Evolutionary conservation across 2,797 vertebrate genomes (phyloP).

Genomic region (Muscicapa striata): DNA sequence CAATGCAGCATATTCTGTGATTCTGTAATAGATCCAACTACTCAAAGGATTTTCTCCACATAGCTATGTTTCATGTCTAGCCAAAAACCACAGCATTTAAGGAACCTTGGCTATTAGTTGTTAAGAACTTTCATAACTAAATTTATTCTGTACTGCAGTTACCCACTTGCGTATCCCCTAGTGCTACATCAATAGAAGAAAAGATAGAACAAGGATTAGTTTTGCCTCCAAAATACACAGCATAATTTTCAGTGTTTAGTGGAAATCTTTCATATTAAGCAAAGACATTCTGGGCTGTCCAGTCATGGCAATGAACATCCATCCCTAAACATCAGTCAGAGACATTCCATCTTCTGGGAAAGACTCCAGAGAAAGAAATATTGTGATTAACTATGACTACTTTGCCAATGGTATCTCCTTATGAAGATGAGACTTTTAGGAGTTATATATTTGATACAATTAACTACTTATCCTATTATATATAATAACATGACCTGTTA

Average conservation of each 20-base stretch:
- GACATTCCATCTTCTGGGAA: neutral
- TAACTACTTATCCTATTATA: neutral
- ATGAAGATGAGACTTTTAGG: neutral
- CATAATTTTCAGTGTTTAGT: neutral
- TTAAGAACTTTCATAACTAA: neutral
- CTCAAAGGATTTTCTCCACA: neutral
- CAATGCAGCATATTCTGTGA: neutral
- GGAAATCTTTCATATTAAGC: neutral
- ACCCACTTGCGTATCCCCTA: neutral
- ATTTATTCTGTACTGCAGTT: neutral
- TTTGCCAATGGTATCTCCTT: neutral
- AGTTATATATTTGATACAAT: neutral
- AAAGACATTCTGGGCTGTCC: neutral
- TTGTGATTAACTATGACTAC: neutral
- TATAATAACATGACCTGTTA: neutral
- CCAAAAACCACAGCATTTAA: neutral
- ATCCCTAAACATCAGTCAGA: neutral
- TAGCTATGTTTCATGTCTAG: neutral
- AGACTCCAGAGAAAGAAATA: neutral
- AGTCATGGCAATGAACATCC: neutral
- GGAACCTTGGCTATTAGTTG: neutral
- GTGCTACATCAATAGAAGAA: neutral
- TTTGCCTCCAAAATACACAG: neutral
- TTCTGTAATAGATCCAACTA: neutral
- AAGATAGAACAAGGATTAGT: neutral